Base-by-base conservation (phyloP, 1,140 invertebrate genomes). In the Schlechtendalia chinensis region DNA sequence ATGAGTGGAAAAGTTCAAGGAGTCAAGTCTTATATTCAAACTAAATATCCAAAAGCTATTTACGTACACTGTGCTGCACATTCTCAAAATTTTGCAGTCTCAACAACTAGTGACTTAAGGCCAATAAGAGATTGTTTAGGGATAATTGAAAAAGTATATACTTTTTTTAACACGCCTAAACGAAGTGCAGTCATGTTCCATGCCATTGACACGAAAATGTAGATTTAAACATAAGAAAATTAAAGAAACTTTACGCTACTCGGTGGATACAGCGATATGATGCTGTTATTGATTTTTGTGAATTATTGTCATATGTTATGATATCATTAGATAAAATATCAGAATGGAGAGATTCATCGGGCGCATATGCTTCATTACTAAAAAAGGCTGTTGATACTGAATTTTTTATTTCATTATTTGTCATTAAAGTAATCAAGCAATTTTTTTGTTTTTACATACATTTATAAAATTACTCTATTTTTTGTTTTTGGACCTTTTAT, bases 241-340 rank as follows among this genome's bases (percentile, higher is more conserved):
- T 61, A 16, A 29, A 29, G 29, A 27, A 24, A 14, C 59, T 61
- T 27, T 61, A 24, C 29, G 59, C 5, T 14, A 69, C 65, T 17
- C 32, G 32, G 45, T 45, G 32, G 32, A n/a, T 69, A 16, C 65
- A 69, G 45, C 16, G 65, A 69, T 69, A 69, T 24, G 65, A 69
- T 69, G 24, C 59, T 27, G 59, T 61, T 61, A 24, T 27, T 8
- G 24, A 61, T 61, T 61, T 61, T 24, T 12, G 22, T 58, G 56
- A 58, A 22, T 22, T 58, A 58, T 58, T 58, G n/a, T 11, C 22
- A 22, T 58, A 22, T 58, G 56, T 58, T 22, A 22, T 58, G 22
- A 22, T 22, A 58, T 2, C 56, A 58, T 58, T 58, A 58, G 56
- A 58, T n/a, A 58, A n/a, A 4, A 58, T 58, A 24, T 59, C 22